A percentile compares a stretch with the other conserved stretches of the same genome.
Conservation (phyloP, 2,797 vertebrate genomes). For the Sciaenops ocellatus region DNA sequence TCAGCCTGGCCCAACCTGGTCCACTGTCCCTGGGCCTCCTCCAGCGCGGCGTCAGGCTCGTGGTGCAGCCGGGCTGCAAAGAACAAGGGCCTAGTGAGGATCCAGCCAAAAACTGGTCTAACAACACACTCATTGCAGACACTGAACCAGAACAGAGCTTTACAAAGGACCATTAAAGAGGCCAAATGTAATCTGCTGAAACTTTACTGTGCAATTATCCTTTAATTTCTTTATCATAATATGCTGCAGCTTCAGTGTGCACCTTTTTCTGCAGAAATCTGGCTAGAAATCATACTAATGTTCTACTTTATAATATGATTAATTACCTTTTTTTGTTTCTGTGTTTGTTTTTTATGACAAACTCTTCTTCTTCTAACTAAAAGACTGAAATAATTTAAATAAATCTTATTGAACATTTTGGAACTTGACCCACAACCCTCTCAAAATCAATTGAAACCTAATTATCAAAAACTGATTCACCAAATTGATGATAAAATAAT, state of each 20-base stretch:
- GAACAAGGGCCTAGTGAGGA: slow-evolving; percentile 88
- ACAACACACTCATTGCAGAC: slow-evolving; percentile 67
- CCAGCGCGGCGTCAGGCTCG: slow-evolving; percentile 89
- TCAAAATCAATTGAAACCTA: not conserved
- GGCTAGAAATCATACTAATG: no score
- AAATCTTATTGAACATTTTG: not conserved
- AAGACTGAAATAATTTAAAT: not conserved
- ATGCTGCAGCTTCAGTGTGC: not conserved
- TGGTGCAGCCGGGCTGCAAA: slow-evolving; percentile 89
- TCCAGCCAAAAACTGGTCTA: slow-evolving; percentile 79
- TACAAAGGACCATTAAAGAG: slow-evolving; percentile 51
- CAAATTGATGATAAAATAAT: not conserved
- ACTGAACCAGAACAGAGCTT: slow-evolving; percentile 75
- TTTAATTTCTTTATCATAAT: not conserved
- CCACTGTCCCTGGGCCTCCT: slow-evolving; percentile 86
- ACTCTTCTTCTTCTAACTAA: not conserved
- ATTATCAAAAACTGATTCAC: not conserved
- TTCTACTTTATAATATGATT: not conserved
- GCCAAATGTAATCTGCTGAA: slow-evolving; percentile 59
- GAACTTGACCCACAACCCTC: not conserved
- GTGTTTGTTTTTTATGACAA: not conserved
- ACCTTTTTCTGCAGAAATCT: not conserved
- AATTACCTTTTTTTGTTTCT: not conserved
- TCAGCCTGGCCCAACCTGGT: slow-evolving; percentile 89
- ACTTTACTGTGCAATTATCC: not conserved